Evolutionary conservation across 2,113 vertebrate species (phyloP), one percentile per base, ranked within the genome.

Genomic region (Pelodiscus sinensis): DNA sequence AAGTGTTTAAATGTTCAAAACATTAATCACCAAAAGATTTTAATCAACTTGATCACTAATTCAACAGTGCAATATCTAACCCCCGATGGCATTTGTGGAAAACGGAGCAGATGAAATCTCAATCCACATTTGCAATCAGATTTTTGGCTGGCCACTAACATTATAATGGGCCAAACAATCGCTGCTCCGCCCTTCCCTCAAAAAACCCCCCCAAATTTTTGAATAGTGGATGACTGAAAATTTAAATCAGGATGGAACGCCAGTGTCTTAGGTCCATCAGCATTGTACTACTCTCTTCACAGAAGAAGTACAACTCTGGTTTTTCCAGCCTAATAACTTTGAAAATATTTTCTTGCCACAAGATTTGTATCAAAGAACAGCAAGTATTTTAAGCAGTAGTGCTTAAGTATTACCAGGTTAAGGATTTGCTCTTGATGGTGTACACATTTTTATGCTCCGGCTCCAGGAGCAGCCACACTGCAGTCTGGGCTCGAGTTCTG

Each of bases 271-370:
- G 15, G 9, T 44, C 44, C 7, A 44, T 44, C 44, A 44, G 44
- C 44, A 44, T 44, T 44, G 44, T 44, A 44, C 44, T 44, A 44
- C 44, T 44, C 44, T 44, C 7, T 44, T 9, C 21, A 52, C 10
- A 1, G 71, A 3, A 14, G 2, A 55, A 18, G 58, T 82, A 44
- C 35, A 71, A 9, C 8, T 71, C 73, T 75, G 29, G 5, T 35
- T 71, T 71, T 0, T 5, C 3, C 78, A 84, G 38, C n/a, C 86
- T 38, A 4, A 1, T 35, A 31, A 10, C 27, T 38, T 89, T 81
- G 0, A 14, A 27, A 51, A 8, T 25, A 8, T 60, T 52, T 84
- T 2, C 1, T 51, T 1, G 50, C 22, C 1, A 0, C 2, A 57
- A 84, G 19, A 13, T 8, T 62, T 86, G 62, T n/a, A 52, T 56